Evolutionary conservation across 2,888 invertebrate genomes (phyloP).

Genomic region (Rapana venosa): DNA sequence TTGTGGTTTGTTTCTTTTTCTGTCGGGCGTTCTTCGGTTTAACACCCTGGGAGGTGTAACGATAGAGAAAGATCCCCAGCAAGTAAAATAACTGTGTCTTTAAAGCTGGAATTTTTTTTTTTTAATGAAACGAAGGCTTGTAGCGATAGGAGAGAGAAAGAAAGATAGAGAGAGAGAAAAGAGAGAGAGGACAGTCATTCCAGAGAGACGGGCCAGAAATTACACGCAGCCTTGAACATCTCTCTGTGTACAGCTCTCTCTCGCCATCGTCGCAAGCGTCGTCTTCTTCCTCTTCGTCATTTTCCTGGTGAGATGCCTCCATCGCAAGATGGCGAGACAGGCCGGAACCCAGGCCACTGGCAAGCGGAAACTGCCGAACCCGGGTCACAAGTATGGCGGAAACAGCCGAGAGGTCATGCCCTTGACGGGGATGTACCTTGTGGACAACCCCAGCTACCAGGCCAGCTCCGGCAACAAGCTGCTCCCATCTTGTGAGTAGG

Average conservation of each 20-base stretch:
- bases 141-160: no score
- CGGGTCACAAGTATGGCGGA: slow-evolving; percentile 42
- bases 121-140: no score
- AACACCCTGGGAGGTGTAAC: no score
- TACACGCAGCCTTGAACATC: no score
- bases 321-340: slow-evolving; percentile 46
- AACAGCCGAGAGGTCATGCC: slow-evolving; percentile 56
- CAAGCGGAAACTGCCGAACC: slow-evolving; percentile 46
- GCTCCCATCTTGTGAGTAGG: slow-evolving; percentile 11
- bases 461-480: not conserved
- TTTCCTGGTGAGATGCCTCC: slow-evolving; percentile 43
- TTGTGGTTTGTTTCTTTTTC: no score
- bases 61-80: no score
- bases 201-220: no score
- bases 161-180: no score
- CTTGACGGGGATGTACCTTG: slow-evolving; percentile 54
- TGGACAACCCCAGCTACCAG: slow-evolving; percentile 64
- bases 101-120: no score
- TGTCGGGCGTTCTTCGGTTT: no score
- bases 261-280: slow-evolving; percentile 30
- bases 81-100: no score
- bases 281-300: slow-evolving; percentile 44
- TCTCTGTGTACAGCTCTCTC: slow-evolving; percentile 48
- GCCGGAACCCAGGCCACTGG: slow-evolving; percentile 28
- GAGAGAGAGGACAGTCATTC: no score